Evolutionary conservation across 2,113 vertebrate species (phyloP).

Genomic region (Corvus moneduloides): DNA sequence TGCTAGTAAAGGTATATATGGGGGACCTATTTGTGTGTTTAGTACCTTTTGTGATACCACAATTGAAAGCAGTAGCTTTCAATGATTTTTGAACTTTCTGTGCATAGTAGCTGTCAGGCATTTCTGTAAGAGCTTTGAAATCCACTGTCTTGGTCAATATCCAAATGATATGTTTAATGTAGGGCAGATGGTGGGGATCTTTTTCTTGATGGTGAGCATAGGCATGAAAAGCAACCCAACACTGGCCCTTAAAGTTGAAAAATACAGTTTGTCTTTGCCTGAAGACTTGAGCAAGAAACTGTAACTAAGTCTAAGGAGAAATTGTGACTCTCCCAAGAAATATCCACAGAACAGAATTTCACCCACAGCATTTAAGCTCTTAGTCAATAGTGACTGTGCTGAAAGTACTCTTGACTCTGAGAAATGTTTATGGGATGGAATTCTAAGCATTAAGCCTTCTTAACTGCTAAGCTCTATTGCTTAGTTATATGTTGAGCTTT

Average conservation of each 20-base stretch:
- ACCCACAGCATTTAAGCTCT: not conserved
- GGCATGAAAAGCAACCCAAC: not conserved
- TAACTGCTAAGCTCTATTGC: not conserved
- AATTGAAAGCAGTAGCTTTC: not conserved
- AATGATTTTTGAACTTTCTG: not conserved
- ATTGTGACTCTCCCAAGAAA: not conserved
- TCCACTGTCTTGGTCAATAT: not conserved
- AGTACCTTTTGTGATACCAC: not conserved
- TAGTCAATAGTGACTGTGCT: not conserved
- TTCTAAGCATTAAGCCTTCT: constrained; percentile 13
- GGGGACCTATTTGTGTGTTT: not conserved
- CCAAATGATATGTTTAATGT: not conserved
- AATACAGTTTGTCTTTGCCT: not conserved
- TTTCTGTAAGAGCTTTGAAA: constrained; percentile 10
- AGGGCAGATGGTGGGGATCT: not conserved
- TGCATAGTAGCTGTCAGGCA: not conserved
- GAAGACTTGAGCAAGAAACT: not conserved
- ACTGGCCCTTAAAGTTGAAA: not conserved
- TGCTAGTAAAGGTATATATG: not conserved
- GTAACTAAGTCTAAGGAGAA: not conserved
- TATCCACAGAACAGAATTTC: not conserved
- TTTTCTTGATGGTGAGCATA: not conserved
- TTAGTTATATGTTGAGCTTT: not conserved
- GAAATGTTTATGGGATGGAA: constrained; percentile 7
- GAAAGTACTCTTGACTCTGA: not conserved